phyloP scores from a whole-genome alignment of 1,140 invertebrate genomes.

The Heliothis virescens region DNA sequence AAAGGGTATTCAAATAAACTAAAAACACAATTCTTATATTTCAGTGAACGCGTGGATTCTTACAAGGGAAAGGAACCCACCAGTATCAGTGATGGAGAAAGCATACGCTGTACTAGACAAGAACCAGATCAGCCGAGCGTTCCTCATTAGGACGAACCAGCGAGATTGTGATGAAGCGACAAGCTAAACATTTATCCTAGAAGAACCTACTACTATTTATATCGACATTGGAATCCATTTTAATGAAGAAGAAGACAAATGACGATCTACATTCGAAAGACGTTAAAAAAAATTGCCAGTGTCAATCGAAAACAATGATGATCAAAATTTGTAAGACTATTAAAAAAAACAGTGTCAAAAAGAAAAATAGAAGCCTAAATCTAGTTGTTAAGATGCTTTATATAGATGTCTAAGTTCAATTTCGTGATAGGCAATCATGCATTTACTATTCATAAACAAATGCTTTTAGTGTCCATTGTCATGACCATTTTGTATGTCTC shows the following conservation, averaged over 20 bases:
- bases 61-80: slow-evolving; percentile 87
- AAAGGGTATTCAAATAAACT: background rate
- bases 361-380: background rate
- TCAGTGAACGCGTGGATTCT: slow-evolving; percentile 90
- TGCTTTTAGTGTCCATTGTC: slow-evolving; percentile 50
- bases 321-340: too few relatives aligned
- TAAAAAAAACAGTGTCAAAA: too few relatives aligned
- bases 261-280: too few relatives aligned
- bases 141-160: slow-evolving; percentile 89
- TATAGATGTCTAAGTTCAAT: background rate
- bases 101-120: slow-evolving; percentile 87
- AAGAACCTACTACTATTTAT: background rate
- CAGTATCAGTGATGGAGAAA: slow-evolving; percentile 86
- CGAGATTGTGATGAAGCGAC: slow-evolving; percentile 86
- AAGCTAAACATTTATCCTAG: slow-evolving; percentile 33
- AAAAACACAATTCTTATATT: background rate
- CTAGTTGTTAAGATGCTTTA: slow-evolving; percentile 4
- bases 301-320: too few relatives aligned
- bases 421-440: slow-evolving; percentile 29
- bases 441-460: slow-evolving; percentile 38
- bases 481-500: too few relatives aligned
- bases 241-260: too few relatives aligned
- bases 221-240: too few relatives aligned
- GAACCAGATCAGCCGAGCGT: slow-evolving; percentile 87
- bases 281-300: too few relatives aligned